A percentile compares a stretch with the other conserved stretches of the same genome.
phyloP scores from a whole-genome alignment of 2,888 invertebrate genomes.

The Dryocosmus kuriphilus region DNA sequence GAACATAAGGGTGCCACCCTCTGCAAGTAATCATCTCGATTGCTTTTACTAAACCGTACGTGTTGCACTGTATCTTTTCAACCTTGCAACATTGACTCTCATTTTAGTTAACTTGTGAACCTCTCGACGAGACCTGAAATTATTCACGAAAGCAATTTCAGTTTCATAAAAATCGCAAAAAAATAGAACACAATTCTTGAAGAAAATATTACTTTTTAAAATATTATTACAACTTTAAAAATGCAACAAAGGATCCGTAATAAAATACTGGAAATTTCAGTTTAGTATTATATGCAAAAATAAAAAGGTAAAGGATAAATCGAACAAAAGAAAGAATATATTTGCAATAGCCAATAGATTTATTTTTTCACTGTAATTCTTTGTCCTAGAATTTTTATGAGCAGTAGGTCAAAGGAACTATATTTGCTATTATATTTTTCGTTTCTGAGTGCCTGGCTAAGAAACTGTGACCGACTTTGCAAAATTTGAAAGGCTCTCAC shows the following conservation, averaged over 20 bases:
- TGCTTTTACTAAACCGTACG: constrained; percentile 16
- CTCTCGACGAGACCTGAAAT: constrained; percentile 14
- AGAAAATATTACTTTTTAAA: too few species aligned
- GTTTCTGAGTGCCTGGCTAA: background rate
- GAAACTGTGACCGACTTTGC: background rate
- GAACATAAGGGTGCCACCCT: constrained; percentile 18
- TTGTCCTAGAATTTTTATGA: background rate
- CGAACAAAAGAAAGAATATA: too few species aligned
- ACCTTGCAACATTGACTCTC: constrained; percentile 35
- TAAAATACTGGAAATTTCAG: background rate
- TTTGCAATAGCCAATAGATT: too few species aligned
- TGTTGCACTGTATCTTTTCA: background rate
- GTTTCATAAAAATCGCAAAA: background rate
- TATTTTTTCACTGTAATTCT: background rate
- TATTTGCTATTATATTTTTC: constrained; percentile 1
- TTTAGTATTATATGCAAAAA: background rate
- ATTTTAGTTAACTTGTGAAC: constrained; percentile 25
- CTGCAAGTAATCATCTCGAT: constrained; percentile 16
- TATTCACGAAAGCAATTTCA: constrained; percentile 36
- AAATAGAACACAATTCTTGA: background rate
- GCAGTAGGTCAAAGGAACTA: background rate
- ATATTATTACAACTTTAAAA: background rate
- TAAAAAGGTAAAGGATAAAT: too few species aligned
- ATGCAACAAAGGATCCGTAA: background rate
- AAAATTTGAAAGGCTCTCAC: background rate